A percentile compares a stretch with the other conserved stretches of the same genome.
These are phyloP conservation scores for Drosophila ironensis DNA, from an alignment of 1,140 invertebrate species.

Conservation along the genomic window DNA sequence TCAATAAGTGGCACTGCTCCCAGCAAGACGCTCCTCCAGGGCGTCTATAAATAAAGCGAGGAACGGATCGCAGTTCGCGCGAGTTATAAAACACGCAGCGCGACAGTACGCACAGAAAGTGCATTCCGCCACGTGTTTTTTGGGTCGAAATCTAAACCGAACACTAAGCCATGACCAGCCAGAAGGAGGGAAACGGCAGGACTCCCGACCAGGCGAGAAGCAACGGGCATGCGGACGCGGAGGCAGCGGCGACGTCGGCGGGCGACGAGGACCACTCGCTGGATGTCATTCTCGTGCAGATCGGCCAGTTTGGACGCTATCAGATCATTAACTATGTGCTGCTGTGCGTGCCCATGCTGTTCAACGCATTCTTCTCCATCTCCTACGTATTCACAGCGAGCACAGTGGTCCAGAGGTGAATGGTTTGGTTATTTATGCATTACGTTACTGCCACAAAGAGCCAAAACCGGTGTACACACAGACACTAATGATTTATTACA, in stretches of 20 bases:
- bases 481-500: too few species aligned
- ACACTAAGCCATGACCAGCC: conserved; percentile 9
- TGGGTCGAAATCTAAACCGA: not conserved
- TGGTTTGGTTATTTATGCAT: conserved; percentile 19
- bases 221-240: conserved; percentile 14
- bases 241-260: conserved; percentile 1
- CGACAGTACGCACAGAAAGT: conserved; percentile 42
- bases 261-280: conserved; percentile 54
- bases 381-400: conserved; percentile 85
- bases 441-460: too few species aligned
- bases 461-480: too few species aligned
- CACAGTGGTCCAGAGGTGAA: conserved; percentile 84
- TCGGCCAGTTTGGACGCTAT: conserved; percentile 83
- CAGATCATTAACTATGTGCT: conserved; percentile 84
- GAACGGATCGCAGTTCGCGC: not conserved
- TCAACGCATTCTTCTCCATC: conserved; percentile 83
- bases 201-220: not conserved
- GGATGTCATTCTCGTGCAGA: conserved; percentile 69
- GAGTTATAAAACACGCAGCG: conserved; percentile 53
- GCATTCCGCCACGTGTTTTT: conserved; percentile 54
- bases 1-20: conserved; percentile 48
- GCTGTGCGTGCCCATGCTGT: conserved; percentile 83
- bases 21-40: conserved; percentile 31
- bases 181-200: conserved; percentile 13
- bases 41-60: conserved; percentile 9